Conservation (phyloP, 1,140 invertebrate genomes). For the Hormaphis cornu region DNA sequence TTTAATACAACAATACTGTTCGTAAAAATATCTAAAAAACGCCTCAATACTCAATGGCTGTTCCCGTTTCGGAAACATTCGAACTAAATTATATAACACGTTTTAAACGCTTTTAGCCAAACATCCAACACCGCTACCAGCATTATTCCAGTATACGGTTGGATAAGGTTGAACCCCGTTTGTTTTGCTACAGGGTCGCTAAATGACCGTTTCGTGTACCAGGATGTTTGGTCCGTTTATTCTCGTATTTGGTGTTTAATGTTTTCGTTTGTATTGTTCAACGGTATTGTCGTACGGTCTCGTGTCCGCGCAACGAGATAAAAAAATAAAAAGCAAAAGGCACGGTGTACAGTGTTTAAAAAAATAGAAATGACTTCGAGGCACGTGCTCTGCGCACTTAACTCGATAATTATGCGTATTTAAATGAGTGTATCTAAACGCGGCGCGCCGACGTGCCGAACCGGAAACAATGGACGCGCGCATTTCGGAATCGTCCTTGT, state of each 20-base stretch:
- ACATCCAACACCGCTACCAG: too few relatives aligned
- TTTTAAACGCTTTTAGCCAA: too few relatives aligned
- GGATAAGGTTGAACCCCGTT: too few relatives aligned
- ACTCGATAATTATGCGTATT: slow-evolving; percentile 32
- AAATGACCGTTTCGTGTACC: slow-evolving; percentile 28
- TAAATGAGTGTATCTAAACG: slow-evolving; percentile 20
- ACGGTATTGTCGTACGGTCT: slow-evolving; percentile 26
- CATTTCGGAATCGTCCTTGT: slow-evolving; percentile 13
- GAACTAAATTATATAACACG: too few relatives aligned
- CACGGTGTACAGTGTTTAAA: not conserved
- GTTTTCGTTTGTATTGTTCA: not conserved
- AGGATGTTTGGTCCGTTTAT: slow-evolving; percentile 30
- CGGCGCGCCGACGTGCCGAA: slow-evolving; percentile 8
- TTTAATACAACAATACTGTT: too few relatives aligned
- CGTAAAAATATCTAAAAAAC: too few relatives aligned
- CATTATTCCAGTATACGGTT: too few relatives aligned
- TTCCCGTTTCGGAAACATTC: too few relatives aligned
- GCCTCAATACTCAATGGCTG: too few relatives aligned
- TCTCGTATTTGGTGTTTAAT: too few relatives aligned
- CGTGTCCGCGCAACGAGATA: slow-evolving; percentile 7
- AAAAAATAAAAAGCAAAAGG: not conserved
- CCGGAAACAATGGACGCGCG: slow-evolving; percentile 24
- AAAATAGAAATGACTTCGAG: not conserved
- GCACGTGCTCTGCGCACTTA: slow-evolving; percentile 25
- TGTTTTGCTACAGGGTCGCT: not conserved